Base-by-base conservation (phyloP, 92 coral and sea anemone genomes). In the Hydrozoanthus gracilis region DNA sequence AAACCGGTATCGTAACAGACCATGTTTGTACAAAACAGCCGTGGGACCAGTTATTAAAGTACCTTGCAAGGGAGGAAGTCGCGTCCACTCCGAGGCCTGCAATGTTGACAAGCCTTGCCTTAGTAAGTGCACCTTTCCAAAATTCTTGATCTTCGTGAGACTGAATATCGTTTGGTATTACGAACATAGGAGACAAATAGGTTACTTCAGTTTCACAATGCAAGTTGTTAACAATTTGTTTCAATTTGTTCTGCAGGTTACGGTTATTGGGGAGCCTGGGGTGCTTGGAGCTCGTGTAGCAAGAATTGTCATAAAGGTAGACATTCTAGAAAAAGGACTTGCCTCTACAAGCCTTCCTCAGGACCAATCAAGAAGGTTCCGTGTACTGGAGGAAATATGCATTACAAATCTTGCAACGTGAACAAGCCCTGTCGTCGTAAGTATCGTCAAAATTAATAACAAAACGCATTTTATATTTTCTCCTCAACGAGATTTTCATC, bases 211-310 rank as follows among this genome's bases (percentile, higher is more conserved):
- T 3, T 47, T 4, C 17, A n/a, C 9, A 51, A 8, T 8, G 48
- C 2, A 11, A 50, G 67, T 4, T 3, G 10, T 8, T 7, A 10
- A 27, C 60, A 17, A 6, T 8, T 76, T 35, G 4, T 18, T 10
- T 0, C 4, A 2, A 8, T 62, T 2, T 45, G 15, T 11, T 18
- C 52, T 58, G 3, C 68, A 65, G 74, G 46, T 14, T 9, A 64
- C 8, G 85, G 85, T 8, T 80, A 80, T 16, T 80, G 85, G 85
- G 60, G 85, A 9, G 8, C 20, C 7, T 79, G 84, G 84, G 84
- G 84, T 44, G 85, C 74, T 10, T 79, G 84, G 84, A 79, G 84
- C 58, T 8, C 9, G 8, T 79, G 84, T n/a, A 48, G 51, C 68
- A 79, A 79, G 84, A 79, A 79, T 8, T 79, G 84, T 14, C 84